Conservation (phyloP, 2,888 invertebrate species). For the Salpingus planirostris region DNA sequence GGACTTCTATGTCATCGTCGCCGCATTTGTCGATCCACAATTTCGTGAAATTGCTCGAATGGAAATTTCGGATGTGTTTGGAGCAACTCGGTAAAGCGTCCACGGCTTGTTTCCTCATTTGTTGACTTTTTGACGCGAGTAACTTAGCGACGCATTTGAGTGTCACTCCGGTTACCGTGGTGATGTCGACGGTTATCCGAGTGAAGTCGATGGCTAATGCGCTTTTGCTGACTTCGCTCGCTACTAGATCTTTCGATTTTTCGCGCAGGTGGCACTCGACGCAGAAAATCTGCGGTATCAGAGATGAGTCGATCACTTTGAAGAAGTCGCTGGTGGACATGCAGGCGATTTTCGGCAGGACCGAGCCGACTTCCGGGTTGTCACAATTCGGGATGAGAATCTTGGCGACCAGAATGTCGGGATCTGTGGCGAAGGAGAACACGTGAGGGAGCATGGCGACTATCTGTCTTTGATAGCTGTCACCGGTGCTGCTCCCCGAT, state of each 20-base stretch:
- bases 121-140: too few relatives aligned
- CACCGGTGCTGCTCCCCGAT: too few relatives aligned
- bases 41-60: slow-evolving; percentile 31
- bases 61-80: slow-evolving; percentile 40
- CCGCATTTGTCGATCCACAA: slow-evolving; percentile 39
- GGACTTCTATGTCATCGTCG: slow-evolving; percentile 32
- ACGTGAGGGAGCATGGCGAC: slow-evolving; percentile 20
- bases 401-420: slow-evolving; percentile 14
- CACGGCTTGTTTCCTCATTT: background rate
- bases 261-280: too few relatives aligned
- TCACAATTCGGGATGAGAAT: slow-evolving; percentile 4
- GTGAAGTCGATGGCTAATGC: too few relatives aligned
- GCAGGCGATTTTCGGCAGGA: slow-evolving; percentile 25
- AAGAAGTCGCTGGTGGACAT: slow-evolving; percentile 23
- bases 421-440: slow-evolving; percentile 20
- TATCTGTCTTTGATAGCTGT: too few relatives aligned
- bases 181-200: too few relatives aligned
- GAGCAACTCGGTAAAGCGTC: slow-evolving; percentile 35
- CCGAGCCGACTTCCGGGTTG: slow-evolving; percentile 16
- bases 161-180: too few relatives aligned
- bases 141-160: too few relatives aligned
- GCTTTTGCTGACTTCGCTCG: too few relatives aligned
- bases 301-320: slow-evolving; percentile 19
- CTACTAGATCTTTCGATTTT: too few relatives aligned
- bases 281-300: too few relatives aligned